Conservation (phyloP, 2,797 vertebrate species). For the Sphenodon punctatus region DNA sequence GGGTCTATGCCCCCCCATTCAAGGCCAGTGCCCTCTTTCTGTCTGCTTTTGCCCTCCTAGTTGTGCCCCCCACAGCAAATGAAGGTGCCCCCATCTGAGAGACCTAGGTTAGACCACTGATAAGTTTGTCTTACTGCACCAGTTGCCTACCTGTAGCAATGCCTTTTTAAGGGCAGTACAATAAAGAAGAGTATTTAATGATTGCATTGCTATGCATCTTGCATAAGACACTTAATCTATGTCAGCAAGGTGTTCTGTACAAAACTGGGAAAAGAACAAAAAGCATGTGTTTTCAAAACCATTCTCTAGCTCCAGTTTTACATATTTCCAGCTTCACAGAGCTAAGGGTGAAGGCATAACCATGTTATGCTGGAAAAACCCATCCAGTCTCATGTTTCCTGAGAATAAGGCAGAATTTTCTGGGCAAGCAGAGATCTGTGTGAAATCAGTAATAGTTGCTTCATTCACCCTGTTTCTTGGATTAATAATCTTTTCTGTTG, state of each 20-base stretch:
- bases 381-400: background rate
- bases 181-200: too few species aligned
- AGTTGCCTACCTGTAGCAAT: too few species aligned
- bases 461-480: background rate
- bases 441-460: background rate
- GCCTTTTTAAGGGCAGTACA: too few species aligned
- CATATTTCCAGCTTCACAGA: background rate
- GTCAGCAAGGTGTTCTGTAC: background rate
- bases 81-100: too few species aligned
- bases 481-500: background rate
- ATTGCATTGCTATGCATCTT: background rate
- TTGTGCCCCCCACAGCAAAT: too few species aligned
- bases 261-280: background rate
- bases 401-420: background rate
- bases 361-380: background rate
- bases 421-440: background rate
- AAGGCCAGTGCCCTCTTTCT: too few species aligned
- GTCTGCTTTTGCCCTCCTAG: too few species aligned
- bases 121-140: too few species aligned
- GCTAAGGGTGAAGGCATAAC: background rate
- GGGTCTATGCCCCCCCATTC: too few species aligned
- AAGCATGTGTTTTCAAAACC: background rate
- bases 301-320: background rate
- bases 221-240: background rate
- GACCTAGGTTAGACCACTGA: too few species aligned